Conservation (phyloP, 2,888 invertebrate species). For the Boloria euphrosyne region DNA sequence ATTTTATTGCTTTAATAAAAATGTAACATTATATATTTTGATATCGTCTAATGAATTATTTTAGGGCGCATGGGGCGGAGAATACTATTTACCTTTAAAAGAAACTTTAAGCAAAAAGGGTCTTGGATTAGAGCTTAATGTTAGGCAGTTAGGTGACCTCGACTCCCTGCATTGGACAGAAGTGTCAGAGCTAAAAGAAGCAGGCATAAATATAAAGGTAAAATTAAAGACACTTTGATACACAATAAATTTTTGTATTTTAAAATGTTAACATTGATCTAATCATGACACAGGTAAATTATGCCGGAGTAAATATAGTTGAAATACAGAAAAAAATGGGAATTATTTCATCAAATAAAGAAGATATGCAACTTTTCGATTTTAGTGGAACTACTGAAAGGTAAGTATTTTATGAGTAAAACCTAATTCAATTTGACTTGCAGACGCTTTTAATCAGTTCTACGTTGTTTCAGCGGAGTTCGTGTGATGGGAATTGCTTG, state of each 20-base stretch:
- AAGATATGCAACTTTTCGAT: conserved; percentile 49
- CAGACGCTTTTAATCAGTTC: neutral
- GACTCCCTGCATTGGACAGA: no score
- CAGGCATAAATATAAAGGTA: no score
- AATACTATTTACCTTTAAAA: no score
- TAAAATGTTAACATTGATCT: neutral
- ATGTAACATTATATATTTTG: no score
- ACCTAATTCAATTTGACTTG: neutral
- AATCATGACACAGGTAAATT: conserved; percentile 51
- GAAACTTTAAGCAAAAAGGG: no score
- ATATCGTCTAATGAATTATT: no score
- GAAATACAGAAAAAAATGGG: conserved; percentile 50
- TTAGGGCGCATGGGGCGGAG: no score
- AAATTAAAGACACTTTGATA: no score
- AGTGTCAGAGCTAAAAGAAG: no score
- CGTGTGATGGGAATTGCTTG: conserved; percentile 85
- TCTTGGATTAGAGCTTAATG: no score
- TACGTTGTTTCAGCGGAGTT: conserved; percentile 61
- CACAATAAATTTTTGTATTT: neutral
- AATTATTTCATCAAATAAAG: conserved; percentile 29
- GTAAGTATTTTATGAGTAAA: conserved; percentile 40
- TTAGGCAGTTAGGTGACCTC: no score
- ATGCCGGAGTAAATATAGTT: conserved; percentile 50
- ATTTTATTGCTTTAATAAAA: no score
- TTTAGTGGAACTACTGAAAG: conserved; percentile 59